Evolutionary conservation across 2,888 invertebrate species (phyloP), one percentile per base, ranked within the genome.

Genomic region (Gastrophysa polygoni): DNA sequence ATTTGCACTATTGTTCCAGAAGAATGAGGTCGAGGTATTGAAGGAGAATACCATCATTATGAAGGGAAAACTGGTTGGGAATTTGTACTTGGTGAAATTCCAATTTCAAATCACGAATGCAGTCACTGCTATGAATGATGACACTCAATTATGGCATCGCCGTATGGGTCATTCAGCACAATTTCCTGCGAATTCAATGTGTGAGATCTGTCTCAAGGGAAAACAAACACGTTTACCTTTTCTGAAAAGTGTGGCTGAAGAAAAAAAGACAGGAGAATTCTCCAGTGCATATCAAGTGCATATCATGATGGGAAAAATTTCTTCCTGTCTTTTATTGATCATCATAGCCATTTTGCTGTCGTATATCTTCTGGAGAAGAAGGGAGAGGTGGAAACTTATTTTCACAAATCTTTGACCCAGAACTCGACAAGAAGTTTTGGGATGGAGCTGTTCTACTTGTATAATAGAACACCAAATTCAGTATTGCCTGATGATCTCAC

Each of bases 331-430:
- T 71, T 72, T 52, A 63, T 69, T 24, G 71, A 74, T 63, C 69
- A 73, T 59, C 71, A 64, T 61, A 63, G 66, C 17, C 72, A 67
- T 47, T 71, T 69, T 55, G 28, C 52, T 29, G 29, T 63, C 21
- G 49, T 68, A 17, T 72, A 70, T 57, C 62, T 73, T 38, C 34
- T 72, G 6, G 68, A 71, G 48, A 61, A 68, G 11, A 73, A 73
- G 58, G 58, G 57, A 29, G 72, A 74, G 58, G 70, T 69, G 28
- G 55, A 57, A 20, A 49, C 57, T 38, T 68, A 68, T 28, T 67
- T 73, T 49, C 64, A 64, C 54, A 61, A 61, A 60, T 73, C 17
- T 61, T 67, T 51, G 73, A 72, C 38, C 54, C 68, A 1, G 63
- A 60, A 14, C 28, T 73, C 34, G 66, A 69, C 14, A 70, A 70